These are phyloP conservation scores for Merops nubicus DNA, from an alignment of 2,113 vertebrate genomes.

Conservation along the genomic window DNA sequence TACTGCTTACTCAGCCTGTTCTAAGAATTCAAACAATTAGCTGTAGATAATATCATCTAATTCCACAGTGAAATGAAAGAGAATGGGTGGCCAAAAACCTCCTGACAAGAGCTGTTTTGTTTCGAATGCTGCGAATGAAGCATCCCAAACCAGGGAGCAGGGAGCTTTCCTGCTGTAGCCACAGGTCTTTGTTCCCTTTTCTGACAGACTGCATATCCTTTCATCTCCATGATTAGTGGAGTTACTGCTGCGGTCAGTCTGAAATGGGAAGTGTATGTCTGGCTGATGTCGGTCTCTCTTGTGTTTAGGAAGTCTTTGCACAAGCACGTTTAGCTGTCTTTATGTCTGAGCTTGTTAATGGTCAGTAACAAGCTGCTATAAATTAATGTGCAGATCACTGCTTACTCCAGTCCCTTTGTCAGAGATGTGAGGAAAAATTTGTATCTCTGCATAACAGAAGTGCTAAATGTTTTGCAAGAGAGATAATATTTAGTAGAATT, in stretches of 20 bases:
- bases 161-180: neutral
- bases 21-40: neutral
- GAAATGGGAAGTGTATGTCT: neutral
- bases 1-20: slow-evolving; percentile 37
- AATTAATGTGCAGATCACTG: neutral
- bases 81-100: slow-evolving; percentile 28
- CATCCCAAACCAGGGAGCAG: neutral
- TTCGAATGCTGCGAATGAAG: slow-evolving; percentile 5
- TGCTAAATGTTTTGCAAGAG: neutral
- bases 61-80: slow-evolving; percentile 38
- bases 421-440: neutral
- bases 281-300: neutral
- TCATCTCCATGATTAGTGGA: slow-evolving; percentile 32
- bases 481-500: neutral
- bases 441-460: neutral
- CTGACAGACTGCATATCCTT: slow-evolving; percentile 18
- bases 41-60: slow-evolving; percentile 18
- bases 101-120: slow-evolving; percentile 37
- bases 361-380: neutral
- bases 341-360: neutral
- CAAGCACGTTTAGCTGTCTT: neutral
- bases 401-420: neutral
- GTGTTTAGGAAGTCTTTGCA: neutral
- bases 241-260: neutral
- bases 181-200: slow-evolving; percentile 48